Base-by-base conservation (phyloP, 2,888 invertebrate species). In the Esperia sulphurella region DNA sequence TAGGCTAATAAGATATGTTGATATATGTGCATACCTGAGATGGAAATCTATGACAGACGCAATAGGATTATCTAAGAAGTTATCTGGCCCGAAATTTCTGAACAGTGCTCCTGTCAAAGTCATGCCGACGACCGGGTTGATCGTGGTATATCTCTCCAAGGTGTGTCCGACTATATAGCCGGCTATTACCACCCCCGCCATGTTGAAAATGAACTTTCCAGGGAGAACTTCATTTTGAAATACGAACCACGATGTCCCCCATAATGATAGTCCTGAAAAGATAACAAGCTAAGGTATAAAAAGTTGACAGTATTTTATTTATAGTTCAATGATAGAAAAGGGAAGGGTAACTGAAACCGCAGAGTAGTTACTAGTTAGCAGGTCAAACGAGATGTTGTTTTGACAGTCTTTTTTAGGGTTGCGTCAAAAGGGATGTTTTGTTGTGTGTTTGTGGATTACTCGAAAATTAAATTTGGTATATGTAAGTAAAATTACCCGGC, bases 71-170 rank as follows among this genome's bases (percentile, higher is more conserved):
- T 79, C 72, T 53, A 88, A 65, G 55, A 81, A 79, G 58, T 74
- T 84, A 33, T 64, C 61, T 38, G 79, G 65, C 12, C 78, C 78
- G 31, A 84, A 71, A 55, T 78, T 74, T 69, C 85, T 83, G 54
- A 72, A 85, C 28, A 87, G 57, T 10, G 76, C 84, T 47, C 89
- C 89, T 33, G 75, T 70, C 42, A 89, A 58, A 28, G 86, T 84
- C 89, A 89, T 89, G 8, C 87, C 88, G 9, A 88, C 82, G 7
- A 86, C 74, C 12, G 86, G 74, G 54, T 77, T 78, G 46, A 89
- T 61, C 33, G 82, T 81, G 37, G 88, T 87, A 53, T 75, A 83
- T 58, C 86, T 68, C 59, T 87, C 87, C 43, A 89, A 54, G 1
- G 79, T 80, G 51, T 89, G 89, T 0, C 89, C 88, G 46, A 75